Evolutionary conservation across 35 echinoderm and acorn worm species (phyloP).

Genomic region (Heliocidaris tuberculata): DNA sequence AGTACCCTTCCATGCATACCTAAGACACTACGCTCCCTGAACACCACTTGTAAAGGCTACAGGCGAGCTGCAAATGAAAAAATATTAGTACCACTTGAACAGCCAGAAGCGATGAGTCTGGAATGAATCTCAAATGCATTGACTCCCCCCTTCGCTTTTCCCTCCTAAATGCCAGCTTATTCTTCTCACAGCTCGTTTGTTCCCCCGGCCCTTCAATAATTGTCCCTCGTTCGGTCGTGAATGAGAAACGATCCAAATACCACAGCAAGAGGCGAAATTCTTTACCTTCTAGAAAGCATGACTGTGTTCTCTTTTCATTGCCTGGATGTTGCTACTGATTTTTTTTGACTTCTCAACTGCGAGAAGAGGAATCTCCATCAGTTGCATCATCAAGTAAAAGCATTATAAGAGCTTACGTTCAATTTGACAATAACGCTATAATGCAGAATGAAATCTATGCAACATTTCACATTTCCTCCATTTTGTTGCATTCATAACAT

Average conservation of each 20-base stretch:
- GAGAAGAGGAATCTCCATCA: background rate
- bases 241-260: background rate
- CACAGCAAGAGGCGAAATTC: background rate
- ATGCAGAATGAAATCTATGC: no score
- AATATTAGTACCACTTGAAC: constrained; percentile 17
- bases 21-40: background rate
- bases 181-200: constrained; percentile 1
- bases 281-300: background rate
- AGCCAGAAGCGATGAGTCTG: background rate
- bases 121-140: background rate
- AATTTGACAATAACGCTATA: no score
- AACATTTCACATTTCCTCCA: no score
- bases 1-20: background rate
- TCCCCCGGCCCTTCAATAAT: constrained; percentile 1
- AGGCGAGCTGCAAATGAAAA: background rate
- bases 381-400: no score
- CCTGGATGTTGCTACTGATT: background rate
- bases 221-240: background rate
- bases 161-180: constrained; percentile 8
- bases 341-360: background rate
- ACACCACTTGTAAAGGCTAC: background rate
- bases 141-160: background rate
- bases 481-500: no score
- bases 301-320: background rate
- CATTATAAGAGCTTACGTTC: background rate